Base-by-base conservation (phyloP, 2,888 invertebrate genomes). In the Nemotelus nigrinus region DNA sequence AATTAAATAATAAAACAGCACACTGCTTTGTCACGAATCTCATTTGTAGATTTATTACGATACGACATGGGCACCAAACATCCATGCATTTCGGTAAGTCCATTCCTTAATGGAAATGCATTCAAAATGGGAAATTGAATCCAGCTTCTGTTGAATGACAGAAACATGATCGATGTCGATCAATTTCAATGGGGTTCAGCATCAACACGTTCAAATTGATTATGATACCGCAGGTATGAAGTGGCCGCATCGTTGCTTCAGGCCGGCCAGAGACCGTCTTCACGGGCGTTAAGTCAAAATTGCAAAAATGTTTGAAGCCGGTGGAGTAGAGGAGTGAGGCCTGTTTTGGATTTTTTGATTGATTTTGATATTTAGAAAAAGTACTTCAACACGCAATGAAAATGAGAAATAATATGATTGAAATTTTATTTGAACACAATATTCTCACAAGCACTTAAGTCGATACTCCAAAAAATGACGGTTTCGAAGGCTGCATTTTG, bases 81-180 rank as follows among this genome's bases (percentile, higher is more conserved):
- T 43, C 44, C 44, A 43, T n/a, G 58, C 47, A 10, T 25, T 72
- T 8, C 71, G 41, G 41, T 39, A 7, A 43, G 57, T 63, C 74
- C 60, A 47, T 25, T 68, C 48, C 45, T n/a, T 63, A 60, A 74
- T 63, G 63, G 48, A 74, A 63, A 63, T 74, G 50, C 63, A 63
- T 63, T 57, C 74, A 74, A 74, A 74, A 63, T 74, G 44, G 58
- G 39, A 74, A 74, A 74, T 74, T 74, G 74, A 74, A 60, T 74
- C 58, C 58, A 58, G 57, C 71, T 72, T 72, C 71, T 58, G 71
- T 72, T 72, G 71, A 58, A 58, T 58, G 71, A 72, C 71, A 58
- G 44, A 47, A 44, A 57, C 58, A 72, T 74, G 74, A 74, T 74
- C 50, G 74, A 74, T 74, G 74, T 60, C 74, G 74, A 74, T 74